Evolutionary conservation across 2,797 vertebrate genomes (phyloP).

Genomic region (Phylloscopus collybita): DNA sequence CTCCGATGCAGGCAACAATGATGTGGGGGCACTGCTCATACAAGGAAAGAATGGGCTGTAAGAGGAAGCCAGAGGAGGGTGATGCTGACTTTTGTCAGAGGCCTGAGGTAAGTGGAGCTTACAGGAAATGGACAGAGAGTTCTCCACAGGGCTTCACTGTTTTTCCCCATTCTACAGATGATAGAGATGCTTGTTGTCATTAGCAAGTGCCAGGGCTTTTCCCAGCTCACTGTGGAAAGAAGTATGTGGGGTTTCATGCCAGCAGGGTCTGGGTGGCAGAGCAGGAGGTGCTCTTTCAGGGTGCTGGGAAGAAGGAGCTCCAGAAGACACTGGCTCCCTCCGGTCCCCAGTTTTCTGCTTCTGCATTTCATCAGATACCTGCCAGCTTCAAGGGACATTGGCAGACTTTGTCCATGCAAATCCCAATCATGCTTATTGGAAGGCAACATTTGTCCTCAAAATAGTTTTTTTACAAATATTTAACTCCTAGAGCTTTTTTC

Average conservation of each 20-base stretch:
- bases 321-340: neutral
- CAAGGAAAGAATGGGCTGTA: neutral
- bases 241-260: neutral
- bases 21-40: neutral
- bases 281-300: neutral
- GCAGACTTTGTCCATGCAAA: neutral
- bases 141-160: neutral
- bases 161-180: neutral
- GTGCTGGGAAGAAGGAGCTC: neutral
- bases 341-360: neutral
- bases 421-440: neutral
- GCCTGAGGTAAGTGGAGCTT: neutral
- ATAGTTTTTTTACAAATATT: neutral
- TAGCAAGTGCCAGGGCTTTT: neutral
- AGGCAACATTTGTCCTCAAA: neutral
- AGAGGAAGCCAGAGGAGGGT: neutral
- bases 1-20: neutral
- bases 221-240: neutral
- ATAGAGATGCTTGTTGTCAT: neutral
- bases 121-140: neutral
- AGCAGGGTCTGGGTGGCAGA: neutral
- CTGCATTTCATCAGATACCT: neutral
- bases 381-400: neutral
- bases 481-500: neutral
- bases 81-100: neutral